A percentile compares a stretch with the other conserved stretches of the same genome.
These are phyloP conservation scores for Erebia epiphron DNA, from an alignment of 2,888 invertebrate species.

Conservation along the genomic window DNA sequence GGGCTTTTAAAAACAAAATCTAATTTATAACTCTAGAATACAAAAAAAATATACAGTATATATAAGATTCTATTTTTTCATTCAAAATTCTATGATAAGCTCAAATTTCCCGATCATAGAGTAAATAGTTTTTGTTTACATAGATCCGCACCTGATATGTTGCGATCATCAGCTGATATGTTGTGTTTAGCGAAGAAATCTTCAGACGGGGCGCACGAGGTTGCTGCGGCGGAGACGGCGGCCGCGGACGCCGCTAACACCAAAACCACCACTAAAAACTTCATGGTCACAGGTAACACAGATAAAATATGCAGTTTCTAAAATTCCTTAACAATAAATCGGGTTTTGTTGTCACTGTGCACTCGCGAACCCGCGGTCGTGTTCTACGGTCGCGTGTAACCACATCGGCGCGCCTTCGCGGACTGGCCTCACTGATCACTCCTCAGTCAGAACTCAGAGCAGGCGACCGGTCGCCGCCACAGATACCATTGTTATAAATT, in stretches of 20 bases:
- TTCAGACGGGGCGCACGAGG: slow-evolving; percentile 63
- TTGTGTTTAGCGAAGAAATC: slow-evolving; percentile 74
- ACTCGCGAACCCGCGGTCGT: slow-evolving; percentile 70
- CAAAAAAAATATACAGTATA: too few relatives aligned
- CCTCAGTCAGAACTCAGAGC: slow-evolving; percentile 29
- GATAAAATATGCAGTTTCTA: slow-evolving; percentile 51
- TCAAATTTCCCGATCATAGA: not conserved
- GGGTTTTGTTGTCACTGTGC: slow-evolving; percentile 53
- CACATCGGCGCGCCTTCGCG: slow-evolving; percentile 72
- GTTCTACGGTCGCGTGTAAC: slow-evolving; percentile 65
- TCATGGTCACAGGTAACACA: slow-evolving; percentile 69
- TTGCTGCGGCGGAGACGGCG: slow-evolving; percentile 58
- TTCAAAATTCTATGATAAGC: slow-evolving; percentile 1
- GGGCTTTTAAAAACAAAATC: too few relatives aligned
- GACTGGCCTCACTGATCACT: slow-evolving; percentile 50
- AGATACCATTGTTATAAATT: slow-evolving; percentile 63
- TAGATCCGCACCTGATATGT: slow-evolving; percentile 69
- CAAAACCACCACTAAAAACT: slow-evolving; percentile 68
- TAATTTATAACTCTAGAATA: too few relatives aligned
- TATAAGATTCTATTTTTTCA: too few relatives aligned
- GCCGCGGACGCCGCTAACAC: slow-evolving; percentile 59
- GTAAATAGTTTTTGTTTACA: slow-evolving; percentile 33
- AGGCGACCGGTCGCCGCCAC: slow-evolving; percentile 46
- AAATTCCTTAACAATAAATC: slow-evolving; percentile 46
- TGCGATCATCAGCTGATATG: slow-evolving; percentile 76